A percentile compares a stretch with the other conserved stretches of the same genome.
Evolutionary conservation across 2,797 vertebrate species (phyloP).

Genomic region (Rhinatrema bivittatum): DNA sequence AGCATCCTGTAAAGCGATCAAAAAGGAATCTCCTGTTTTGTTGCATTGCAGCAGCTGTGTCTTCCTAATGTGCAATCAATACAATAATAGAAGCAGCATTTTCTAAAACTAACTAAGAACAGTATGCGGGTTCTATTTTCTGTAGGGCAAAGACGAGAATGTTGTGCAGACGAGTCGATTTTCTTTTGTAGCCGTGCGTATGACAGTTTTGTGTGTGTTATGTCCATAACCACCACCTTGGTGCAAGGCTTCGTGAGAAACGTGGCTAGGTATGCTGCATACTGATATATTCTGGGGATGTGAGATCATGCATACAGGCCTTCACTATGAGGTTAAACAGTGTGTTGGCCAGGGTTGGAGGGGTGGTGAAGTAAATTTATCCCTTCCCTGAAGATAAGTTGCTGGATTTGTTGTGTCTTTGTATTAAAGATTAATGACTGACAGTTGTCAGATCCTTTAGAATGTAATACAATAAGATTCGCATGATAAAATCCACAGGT

Average conservation of each 20-base stretch:
- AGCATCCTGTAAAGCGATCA: too few species aligned
- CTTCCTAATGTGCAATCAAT: slow-evolving; percentile 39
- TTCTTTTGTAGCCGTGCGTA: too few species aligned
- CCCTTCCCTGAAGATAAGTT: slow-evolving; percentile 12
- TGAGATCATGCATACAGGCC: slow-evolving; percentile 27
- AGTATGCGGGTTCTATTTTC: too few species aligned
- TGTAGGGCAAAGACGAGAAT: too few species aligned
- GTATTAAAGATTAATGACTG: slow-evolving; percentile 46
- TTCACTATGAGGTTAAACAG: slow-evolving; percentile 20
- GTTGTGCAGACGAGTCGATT: too few species aligned
- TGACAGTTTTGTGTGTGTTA: too few species aligned
- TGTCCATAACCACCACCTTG: too few species aligned
- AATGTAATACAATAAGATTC: slow-evolving; percentile 20
- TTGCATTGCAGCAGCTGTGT: slow-evolving; percentile 58
- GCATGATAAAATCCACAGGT: slow-evolving; percentile 9
- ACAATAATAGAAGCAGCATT: slow-evolving; percentile 17
- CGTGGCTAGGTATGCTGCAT: slow-evolving; percentile 29
- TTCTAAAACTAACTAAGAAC: too few species aligned
- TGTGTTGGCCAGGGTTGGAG: slow-evolving; percentile 3
- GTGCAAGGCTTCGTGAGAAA: slow-evolving; percentile 40
- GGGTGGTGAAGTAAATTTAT: too few species aligned
- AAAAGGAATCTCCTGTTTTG: slow-evolving; percentile 26
- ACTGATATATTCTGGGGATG: slow-evolving; percentile 20
- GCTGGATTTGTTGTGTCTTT: slow-evolving; percentile 46
- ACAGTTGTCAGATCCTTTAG: slow-evolving; percentile 24